Evolutionary conservation across 2,797 vertebrate genomes (phyloP), one percentile per base, ranked within the genome.

Genomic region (Mus caroli): DNA sequence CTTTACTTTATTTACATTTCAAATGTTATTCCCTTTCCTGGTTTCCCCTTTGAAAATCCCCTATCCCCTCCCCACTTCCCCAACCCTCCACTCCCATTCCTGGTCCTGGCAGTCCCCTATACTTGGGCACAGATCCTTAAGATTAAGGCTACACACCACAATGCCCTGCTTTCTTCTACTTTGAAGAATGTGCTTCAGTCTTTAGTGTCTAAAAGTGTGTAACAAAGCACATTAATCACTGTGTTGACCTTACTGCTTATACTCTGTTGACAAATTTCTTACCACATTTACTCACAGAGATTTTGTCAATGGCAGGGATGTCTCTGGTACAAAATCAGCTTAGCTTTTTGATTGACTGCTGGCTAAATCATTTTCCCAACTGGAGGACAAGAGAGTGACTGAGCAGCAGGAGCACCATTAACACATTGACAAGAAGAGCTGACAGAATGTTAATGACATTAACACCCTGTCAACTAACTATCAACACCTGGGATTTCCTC

Each of bases 381-480:
- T 91, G 40, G 91, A 97, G 96, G 89, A 89, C 79, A 83, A 83
- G 56, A 15, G 91, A 96, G 77, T 95, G 96, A 54, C 93, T 95
- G 97, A 97, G 94, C 95, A 97, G 96, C 95, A 96, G 96, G 96
- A 79, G 46, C 80, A 89, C 97, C 94, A 92, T 94, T 97, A 96
- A 94, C 96, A 94, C 56, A 37, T 26, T 97, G 97, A 94, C 82
- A 75, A 4, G 40, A 88, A 93, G 91, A 85, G 89, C 95, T 94
- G 94, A 88, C 82, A 94, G 78, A 91, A 97, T 92, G 94, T 95
- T 97, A 96, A 97, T 97, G 96, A 89, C 93, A 97, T 98, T 98
- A 97, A 93, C 96, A 58, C 93, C 94, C 90, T 98, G 97, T 98
- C 97, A 97, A 82, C 91, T 95, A 95, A 83, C 91, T 96, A 71